phyloP scores from a whole-genome alignment of 2,888 invertebrate genomes.

The Nemoura dubitans region DNA sequence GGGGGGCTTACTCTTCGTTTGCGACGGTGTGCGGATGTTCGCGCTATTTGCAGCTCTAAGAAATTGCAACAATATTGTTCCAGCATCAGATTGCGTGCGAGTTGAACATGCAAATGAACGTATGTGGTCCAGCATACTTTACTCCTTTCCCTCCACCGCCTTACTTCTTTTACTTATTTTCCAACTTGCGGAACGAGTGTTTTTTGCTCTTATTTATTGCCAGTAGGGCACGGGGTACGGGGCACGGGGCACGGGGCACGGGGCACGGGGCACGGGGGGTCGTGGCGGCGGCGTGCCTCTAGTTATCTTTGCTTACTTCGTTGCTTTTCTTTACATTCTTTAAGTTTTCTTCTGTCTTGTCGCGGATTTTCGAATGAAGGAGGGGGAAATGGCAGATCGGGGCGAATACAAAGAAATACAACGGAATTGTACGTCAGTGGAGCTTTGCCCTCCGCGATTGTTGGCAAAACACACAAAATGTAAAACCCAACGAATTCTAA shows the following conservation, averaged over 20 bases:
- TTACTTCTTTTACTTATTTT: not conserved
- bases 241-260: not conserved
- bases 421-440: conserved; percentile 42
- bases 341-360: conserved; percentile 43
- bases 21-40: not conserved
- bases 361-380: conserved; percentile 29
- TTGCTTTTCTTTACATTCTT: conserved; percentile 44
- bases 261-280: conserved; percentile 16
- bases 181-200: not conserved
- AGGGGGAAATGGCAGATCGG: conserved; percentile 25
- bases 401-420: conserved; percentile 40
- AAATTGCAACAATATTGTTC: not conserved
- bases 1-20: not conserved
- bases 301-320: conserved; percentile 41
- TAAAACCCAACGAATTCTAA: conserved; percentile 12
- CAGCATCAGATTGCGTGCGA: not conserved
- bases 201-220: conserved; percentile 39
- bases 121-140: not conserved
- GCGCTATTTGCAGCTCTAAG: not conserved
- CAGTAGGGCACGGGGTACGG: conserved; percentile 8
- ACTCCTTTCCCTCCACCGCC: not conserved
- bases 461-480: conserved; percentile 40
- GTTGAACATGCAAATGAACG: not conserved
- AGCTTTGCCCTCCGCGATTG: not conserved
- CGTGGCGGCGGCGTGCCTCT: not conserved